phyloP scores from a whole-genome alignment of 1,140 invertebrate species.

The Tachypleus tridentatus region DNA sequence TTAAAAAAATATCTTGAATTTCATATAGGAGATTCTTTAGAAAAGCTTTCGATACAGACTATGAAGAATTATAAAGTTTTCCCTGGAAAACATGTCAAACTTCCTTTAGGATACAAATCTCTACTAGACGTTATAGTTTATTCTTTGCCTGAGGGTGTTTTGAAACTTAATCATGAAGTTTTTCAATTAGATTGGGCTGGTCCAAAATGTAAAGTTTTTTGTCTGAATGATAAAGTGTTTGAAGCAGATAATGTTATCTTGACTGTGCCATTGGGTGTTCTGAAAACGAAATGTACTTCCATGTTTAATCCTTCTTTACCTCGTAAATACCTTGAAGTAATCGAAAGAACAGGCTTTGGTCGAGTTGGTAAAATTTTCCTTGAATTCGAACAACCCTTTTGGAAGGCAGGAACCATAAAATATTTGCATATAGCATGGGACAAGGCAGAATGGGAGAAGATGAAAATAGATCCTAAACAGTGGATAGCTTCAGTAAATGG shows the following conservation, averaged over 20 bases:
- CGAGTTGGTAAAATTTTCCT: constrained; percentile 88
- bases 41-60: constrained; percentile 64
- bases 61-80: constrained; percentile 84
- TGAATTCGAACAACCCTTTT: constrained; percentile 78
- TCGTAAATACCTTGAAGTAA: constrained; percentile 64
- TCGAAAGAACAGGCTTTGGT: constrained; percentile 74
- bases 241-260: constrained; percentile 77
- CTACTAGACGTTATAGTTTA: constrained; percentile 16
- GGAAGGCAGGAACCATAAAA: constrained; percentile 68
- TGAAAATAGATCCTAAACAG: constrained; percentile 5
- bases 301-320: constrained; percentile 75
- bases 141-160: constrained; percentile 12
- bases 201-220: constrained; percentile 32
- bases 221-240: constrained; percentile 55
- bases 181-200: constrained; percentile 12
- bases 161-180: constrained; percentile 11
- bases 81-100: constrained; percentile 82
- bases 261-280: constrained; percentile 78
- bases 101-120: constrained; percentile 60
- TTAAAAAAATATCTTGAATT: constrained; percentile 85
- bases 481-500: constrained; percentile 86
- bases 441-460: constrained; percentile 33
- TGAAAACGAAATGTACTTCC: constrained; percentile 58
- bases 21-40: constrained; percentile 38
- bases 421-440: constrained; percentile 64